Conservation (phyloP, 1,140 invertebrate genomes). For the Amphibalanus amphitrite region DNA sequence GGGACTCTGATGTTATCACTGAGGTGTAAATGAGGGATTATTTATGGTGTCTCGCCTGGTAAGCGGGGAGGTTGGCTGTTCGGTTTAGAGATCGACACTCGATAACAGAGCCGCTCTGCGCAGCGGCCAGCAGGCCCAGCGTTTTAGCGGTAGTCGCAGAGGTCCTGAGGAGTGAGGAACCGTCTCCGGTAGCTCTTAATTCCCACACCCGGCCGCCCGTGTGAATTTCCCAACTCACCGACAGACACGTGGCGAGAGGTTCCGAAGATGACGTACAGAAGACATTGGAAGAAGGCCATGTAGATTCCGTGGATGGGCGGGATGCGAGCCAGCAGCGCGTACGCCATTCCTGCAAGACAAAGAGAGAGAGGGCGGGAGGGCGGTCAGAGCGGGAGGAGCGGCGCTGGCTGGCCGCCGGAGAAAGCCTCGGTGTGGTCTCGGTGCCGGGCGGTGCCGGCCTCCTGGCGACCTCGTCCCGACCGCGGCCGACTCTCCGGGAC, state of each 20-base stretch:
- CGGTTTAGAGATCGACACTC: too few species aligned
- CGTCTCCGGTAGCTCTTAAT: too few species aligned
- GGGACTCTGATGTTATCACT: too few species aligned
- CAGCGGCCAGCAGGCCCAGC: too few species aligned
- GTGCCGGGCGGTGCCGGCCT: not conserved
- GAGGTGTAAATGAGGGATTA: too few species aligned
- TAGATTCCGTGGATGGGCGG: constrained; percentile 79
- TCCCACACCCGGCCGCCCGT: too few species aligned
- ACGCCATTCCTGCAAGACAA: constrained; percentile 57
- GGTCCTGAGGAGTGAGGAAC: too few species aligned
- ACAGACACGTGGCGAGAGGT: constrained; percentile 83
- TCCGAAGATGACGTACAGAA: constrained; percentile 76
- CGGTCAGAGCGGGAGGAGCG: not conserved
- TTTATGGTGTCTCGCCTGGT: too few species aligned
- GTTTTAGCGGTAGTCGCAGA: too few species aligned
- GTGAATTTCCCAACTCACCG: constrained; percentile 35
- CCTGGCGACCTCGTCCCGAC: not conserved
- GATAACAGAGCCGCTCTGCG: too few species aligned
- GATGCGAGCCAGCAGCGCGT: constrained; percentile 68
- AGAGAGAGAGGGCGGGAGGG: not conserved
- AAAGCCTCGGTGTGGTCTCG: not conserved
- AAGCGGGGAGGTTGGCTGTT: too few species aligned
- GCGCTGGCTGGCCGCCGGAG: not conserved
- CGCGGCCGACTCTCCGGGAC: not conserved
- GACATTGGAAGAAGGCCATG: constrained; percentile 83